These are phyloP conservation scores for Peucedramus taeniatus DNA, from an alignment of 2,113 vertebrate species.

Conservation along the genomic window DNA sequence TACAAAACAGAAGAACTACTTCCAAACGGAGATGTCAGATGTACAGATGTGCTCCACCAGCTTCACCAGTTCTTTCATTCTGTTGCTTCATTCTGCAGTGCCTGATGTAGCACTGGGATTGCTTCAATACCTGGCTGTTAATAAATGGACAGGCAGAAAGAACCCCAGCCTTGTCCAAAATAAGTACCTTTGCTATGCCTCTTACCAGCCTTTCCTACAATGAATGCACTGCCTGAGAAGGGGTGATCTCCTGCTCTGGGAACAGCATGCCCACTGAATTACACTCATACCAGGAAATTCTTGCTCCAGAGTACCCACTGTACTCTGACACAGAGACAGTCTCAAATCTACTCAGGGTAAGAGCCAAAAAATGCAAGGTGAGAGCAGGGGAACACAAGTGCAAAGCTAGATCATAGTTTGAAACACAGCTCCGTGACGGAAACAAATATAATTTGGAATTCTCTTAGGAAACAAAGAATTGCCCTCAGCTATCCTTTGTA, in stretches of 20 bases:
- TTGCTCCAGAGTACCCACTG: not conserved
- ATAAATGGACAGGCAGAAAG: not conserved
- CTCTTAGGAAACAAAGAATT: not conserved
- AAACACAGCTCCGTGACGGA: not conserved
- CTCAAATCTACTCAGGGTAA: fast-evolving
- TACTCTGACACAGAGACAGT: not conserved
- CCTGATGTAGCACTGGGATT: not conserved
- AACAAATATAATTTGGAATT: not conserved
- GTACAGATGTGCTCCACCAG: not conserved
- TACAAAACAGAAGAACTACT: not conserved
- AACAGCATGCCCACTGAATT: not conserved
- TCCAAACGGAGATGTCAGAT: not conserved
- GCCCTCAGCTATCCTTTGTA: not conserved
- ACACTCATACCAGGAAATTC: not conserved
- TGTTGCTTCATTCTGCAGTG: not conserved
- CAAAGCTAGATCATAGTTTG: not conserved
- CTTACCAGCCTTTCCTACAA: not conserved
- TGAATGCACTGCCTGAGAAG: not conserved
- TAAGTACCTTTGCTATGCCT: fast-evolving
- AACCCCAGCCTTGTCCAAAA: not conserved
- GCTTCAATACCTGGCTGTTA: not conserved
- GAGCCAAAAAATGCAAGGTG: not conserved
- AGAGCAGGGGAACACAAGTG: not conserved
- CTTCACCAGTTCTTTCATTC: not conserved
- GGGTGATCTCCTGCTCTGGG: not conserved